Conservation (phyloP, 2,113 vertebrate genomes). For the Labrus mixtus region DNA sequence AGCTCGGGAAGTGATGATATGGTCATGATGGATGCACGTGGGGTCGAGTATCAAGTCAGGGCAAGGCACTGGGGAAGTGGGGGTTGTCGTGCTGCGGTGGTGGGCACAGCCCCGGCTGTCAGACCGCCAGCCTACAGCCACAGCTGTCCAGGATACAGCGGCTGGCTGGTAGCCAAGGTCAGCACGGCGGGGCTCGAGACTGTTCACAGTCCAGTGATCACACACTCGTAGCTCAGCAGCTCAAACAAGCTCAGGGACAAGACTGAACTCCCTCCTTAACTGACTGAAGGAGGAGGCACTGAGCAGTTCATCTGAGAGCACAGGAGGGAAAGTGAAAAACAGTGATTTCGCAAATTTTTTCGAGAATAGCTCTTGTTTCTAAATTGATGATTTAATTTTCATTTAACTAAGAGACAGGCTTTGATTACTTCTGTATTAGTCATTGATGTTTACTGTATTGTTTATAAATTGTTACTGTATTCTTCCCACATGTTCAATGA, state of each 20-base stretch:
- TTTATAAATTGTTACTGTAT: too few species aligned
- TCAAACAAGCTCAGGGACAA: constrained; percentile 77
- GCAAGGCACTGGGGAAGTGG: constrained; percentile 74
- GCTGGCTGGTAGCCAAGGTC: constrained; percentile 87
- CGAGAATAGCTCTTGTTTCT: not conserved
- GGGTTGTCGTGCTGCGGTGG: constrained; percentile 77
- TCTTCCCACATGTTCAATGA: not conserved
- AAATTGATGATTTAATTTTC: not conserved
- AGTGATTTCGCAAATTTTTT: constrained; percentile 6
- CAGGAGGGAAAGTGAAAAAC: too few species aligned
- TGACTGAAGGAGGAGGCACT: constrained; percentile 47
- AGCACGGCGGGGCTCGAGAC: constrained; percentile 74
- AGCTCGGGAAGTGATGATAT: constrained; percentile 80
- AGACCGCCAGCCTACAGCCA: constrained; percentile 80
- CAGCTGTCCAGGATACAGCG: constrained; percentile 82
- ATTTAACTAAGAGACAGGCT: too few species aligned
- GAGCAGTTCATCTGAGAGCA: constrained; percentile 15
- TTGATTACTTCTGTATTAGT: too few species aligned
- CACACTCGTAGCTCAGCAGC: constrained; percentile 68
- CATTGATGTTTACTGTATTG: not conserved
- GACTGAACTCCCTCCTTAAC: constrained; percentile 62
- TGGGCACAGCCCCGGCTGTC: constrained; percentile 80
- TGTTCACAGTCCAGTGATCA: constrained; percentile 83
- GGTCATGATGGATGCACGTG: constrained; percentile 80
- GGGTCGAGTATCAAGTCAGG: constrained; percentile 74